Percentiles rank a stretch among this genome's conserved stretches.
phyloP scores from a whole-genome alignment of 2,113 vertebrate species.

The Garra rufa region DNA sequence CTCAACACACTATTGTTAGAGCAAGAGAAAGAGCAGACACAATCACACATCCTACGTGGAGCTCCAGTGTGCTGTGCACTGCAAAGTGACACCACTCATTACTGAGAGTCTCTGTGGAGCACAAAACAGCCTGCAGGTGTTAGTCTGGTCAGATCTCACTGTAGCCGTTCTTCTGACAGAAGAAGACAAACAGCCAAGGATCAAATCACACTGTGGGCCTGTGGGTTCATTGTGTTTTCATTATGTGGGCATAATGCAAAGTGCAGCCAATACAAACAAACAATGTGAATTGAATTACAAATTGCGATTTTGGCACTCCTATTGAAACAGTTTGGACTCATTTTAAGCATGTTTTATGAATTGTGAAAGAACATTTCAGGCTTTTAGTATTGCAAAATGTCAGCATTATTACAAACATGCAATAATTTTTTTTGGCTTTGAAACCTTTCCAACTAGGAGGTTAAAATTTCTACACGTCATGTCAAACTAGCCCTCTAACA shows the following conservation, averaged over 20 bases:
- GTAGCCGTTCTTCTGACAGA: neutral
- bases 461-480: neutral
- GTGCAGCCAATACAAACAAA: neutral
- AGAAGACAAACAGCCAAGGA: neutral
- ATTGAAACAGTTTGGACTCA: neutral
- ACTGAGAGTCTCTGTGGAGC: neutral
- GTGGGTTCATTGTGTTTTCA: conserved; percentile 12
- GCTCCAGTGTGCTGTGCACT: neutral
- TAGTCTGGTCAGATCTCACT: neutral
- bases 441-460: neutral
- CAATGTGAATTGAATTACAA: conserved; percentile 2
- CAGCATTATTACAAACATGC: neutral
- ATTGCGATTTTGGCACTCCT: neutral
- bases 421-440: neutral
- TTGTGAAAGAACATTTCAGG: neutral
- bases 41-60: neutral
- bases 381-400: neutral
- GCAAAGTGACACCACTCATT: conserved; percentile 25
- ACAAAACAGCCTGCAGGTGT: conserved; percentile 22
- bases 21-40: conserved; percentile 1
- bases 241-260: conserved; percentile 14
- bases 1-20: conserved; percentile 16
- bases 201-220: conserved; percentile 18
- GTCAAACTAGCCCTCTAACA: neutral
- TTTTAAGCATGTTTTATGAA: neutral